Evolutionary conservation across 1,140 invertebrate genomes (phyloP).

Genomic region (Lordiphosa clarofinis): DNA sequence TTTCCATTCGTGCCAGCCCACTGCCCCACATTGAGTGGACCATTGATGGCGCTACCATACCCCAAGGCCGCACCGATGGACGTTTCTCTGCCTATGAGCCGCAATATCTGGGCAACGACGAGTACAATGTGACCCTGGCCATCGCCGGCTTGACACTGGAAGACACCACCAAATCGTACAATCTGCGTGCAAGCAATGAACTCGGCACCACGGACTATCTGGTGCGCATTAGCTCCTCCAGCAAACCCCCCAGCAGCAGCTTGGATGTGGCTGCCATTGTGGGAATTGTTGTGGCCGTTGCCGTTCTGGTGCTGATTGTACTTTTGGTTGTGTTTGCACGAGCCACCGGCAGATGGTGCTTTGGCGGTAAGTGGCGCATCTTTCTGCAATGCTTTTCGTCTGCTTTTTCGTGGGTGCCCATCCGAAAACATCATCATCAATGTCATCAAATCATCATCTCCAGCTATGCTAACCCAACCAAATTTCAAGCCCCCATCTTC

Average conservation of each 20-base stretch:
- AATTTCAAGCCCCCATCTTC: slow-evolving; percentile 45
- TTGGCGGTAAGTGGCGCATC: slow-evolving; percentile 85
- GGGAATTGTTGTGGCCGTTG: slow-evolving; percentile 86
- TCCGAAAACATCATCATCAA: slow-evolving; percentile 44
- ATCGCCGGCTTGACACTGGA: slow-evolving; percentile 86
- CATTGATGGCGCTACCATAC: slow-evolving; percentile 82
- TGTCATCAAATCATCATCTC: slow-evolving; percentile 47
- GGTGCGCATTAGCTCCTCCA: slow-evolving; percentile 83
- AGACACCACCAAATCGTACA: slow-evolving; percentile 86
- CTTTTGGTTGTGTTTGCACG: slow-evolving; percentile 87
- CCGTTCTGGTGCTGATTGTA: slow-evolving; percentile 84
- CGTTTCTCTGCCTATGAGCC: slow-evolving; percentile 69
- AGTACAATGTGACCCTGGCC: slow-evolving; percentile 84
- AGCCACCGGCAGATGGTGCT: slow-evolving; percentile 89
- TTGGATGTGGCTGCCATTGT: slow-evolving; percentile 87
- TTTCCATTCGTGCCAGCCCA: slow-evolving; percentile 86
- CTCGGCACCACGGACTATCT: slow-evolving; percentile 84
- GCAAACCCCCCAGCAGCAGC: slow-evolving; percentile 82
- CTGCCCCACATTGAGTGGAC: slow-evolving; percentile 84
- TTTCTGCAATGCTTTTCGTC: slow-evolving; percentile 5
- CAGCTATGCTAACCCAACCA: slow-evolving; percentile 66
- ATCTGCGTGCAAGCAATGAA: slow-evolving; percentile 84
- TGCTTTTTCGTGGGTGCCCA: slow-evolving; percentile 52
- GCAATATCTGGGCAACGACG: slow-evolving; percentile 82
- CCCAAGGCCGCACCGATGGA: slow-evolving; percentile 80